phyloP scores from a whole-genome alignment of 2,888 invertebrate genomes.

The Callinectes sapidus region DNA sequence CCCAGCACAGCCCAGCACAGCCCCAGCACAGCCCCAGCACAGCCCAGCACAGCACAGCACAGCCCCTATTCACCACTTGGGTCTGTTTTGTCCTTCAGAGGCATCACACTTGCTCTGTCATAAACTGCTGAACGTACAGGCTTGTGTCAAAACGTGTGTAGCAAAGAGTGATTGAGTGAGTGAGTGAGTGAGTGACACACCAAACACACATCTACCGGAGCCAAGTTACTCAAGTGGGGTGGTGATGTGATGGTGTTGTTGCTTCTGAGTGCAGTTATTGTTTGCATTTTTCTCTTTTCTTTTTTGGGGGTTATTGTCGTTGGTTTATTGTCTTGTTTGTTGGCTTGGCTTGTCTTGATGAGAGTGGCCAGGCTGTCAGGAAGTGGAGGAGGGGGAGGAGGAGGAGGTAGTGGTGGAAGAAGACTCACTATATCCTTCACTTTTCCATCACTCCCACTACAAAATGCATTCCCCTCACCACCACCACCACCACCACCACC shows the following conservation, averaged over 20 bases:
- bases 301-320: not conserved
- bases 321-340: not conserved
- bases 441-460: not conserved
- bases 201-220: not conserved
- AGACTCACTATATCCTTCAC: not conserved
- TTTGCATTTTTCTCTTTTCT: too few species aligned
- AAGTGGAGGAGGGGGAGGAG: not conserved
- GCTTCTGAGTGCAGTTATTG: not conserved
- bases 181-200: not conserved
- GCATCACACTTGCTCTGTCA: too few species aligned
- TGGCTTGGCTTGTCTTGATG: not conserved
- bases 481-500: not conserved
- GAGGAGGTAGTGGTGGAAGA: not conserved
- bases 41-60: too few species aligned
- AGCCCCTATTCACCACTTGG: not conserved
- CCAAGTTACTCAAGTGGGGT: not conserved
- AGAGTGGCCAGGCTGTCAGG: not conserved
- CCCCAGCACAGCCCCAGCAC: too few species aligned
- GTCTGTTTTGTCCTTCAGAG: too few species aligned
- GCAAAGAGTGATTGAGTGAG: too few species aligned
- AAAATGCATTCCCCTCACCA: too few species aligned
- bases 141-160: not conserved
- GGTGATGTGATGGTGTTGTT: not conserved
- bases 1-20: not conserved
- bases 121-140: too few species aligned